Conservation (phyloP, 1,140 invertebrate genomes). For the Apis cerana region DNA sequence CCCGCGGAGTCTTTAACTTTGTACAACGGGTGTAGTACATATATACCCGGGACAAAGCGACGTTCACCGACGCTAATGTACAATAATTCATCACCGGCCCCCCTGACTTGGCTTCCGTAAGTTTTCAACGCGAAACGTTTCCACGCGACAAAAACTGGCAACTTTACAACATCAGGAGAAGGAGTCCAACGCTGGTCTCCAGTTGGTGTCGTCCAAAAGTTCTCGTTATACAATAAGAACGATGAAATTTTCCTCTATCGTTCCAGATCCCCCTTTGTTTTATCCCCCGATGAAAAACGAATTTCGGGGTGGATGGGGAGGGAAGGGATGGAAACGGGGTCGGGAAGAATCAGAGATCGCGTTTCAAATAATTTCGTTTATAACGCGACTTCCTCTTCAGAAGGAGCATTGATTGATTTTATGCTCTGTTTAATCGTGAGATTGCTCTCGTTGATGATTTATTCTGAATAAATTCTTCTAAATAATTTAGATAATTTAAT, state of each 20-base stretch:
- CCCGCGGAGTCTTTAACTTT: constrained; percentile 28
- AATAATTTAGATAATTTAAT: too few relatives aligned
- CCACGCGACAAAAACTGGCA: constrained; percentile 51
- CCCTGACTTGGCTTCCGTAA: constrained; percentile 26
- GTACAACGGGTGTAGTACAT: not conserved
- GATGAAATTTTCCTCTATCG: constrained; percentile 21
- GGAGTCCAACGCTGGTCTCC: not conserved
- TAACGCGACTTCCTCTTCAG: not conserved
- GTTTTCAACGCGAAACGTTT: constrained; percentile 44
- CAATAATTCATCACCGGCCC: constrained; percentile 58
- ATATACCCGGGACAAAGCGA: not conserved
- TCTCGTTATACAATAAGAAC: constrained; percentile 20
- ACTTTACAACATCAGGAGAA: constrained; percentile 25
- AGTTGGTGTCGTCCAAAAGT: constrained; percentile 32
- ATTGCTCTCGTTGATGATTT: too few relatives aligned
- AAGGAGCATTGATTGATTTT: not conserved
- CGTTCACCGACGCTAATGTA: constrained; percentile 39
- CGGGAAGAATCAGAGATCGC: not conserved
- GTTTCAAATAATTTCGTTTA: not conserved
- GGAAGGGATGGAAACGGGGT: too few relatives aligned
- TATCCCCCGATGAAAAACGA: not conserved
- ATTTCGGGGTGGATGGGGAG: not conserved
- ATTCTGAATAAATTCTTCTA: not conserved
- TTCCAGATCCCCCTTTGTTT: not conserved
- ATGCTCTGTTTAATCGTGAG: not conserved